These are phyloP conservation scores for Micoletzkya japonica DNA, from an alignment of 2,888 invertebrate genomes.

Conservation along the genomic window DNA sequence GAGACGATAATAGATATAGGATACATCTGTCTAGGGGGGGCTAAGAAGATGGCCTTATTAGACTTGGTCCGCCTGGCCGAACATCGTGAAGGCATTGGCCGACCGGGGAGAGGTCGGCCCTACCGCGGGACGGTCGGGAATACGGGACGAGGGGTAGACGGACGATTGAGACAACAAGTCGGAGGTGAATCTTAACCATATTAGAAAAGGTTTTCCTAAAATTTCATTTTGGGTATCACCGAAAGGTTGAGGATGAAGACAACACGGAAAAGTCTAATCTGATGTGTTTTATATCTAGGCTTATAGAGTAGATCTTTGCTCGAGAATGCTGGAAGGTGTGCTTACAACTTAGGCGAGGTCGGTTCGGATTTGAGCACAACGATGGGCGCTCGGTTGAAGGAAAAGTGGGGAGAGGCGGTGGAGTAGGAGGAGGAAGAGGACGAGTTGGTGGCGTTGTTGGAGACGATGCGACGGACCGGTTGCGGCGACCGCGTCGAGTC, in stretches of 20 bases:
- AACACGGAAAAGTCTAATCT: too few relatives aligned
- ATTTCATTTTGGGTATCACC: too few relatives aligned
- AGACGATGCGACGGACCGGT: background rate
- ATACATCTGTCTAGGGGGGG: background rate
- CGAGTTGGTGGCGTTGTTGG: background rate
- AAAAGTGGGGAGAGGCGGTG: slow-evolving; percentile 5
- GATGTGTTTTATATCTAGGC: background rate
- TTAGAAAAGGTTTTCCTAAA: too few relatives aligned
- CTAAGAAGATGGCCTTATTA: slow-evolving; percentile 19
- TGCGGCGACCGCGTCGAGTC: background rate
- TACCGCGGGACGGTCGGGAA: background rate
- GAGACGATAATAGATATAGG: too few relatives aligned
- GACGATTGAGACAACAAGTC: slow-evolving; percentile 25
- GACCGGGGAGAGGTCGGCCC: slow-evolving; percentile 12
- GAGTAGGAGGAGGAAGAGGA: background rate
- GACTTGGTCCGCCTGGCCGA: slow-evolving; percentile 41
- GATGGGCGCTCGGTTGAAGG: slow-evolving; percentile 27
- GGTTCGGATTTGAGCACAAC: slow-evolving; percentile 24
- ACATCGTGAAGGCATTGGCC: slow-evolving; percentile 33
- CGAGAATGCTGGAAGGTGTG: background rate
- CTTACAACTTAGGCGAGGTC: slow-evolving; percentile 33
- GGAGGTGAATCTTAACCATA: background rate
- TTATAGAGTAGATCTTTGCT: background rate
- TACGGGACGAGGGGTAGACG: slow-evolving; percentile 6
- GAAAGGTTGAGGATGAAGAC: too few relatives aligned